Base-by-base conservation (phyloP, 92 coral and sea anemone species). In the Isaurus tuberculatus region DNA sequence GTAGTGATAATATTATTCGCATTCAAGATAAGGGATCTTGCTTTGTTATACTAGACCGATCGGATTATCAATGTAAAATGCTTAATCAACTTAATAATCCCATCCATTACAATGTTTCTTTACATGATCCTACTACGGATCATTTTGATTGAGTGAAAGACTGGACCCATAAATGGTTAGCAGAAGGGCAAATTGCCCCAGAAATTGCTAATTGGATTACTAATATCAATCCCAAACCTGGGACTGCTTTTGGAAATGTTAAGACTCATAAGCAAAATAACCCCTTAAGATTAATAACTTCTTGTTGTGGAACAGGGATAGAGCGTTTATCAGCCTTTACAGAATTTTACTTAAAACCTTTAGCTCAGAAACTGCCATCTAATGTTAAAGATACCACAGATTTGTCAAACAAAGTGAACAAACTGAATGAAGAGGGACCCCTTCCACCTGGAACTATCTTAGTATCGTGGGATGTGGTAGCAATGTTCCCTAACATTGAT, bases 231-330 rank as follows among this genome's bases (percentile, higher is more conserved):
- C 79, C 88, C 60, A 83, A 68, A 42, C 88, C 91, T 1, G 88
- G 88, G 20, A 43, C 72, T 1, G 88, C 91, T 3, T 84, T 88
- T 77, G 88, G 88, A 4, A 88, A 84, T 78, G 87, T 84, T 10
- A 84, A 88, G 11, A 40, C 46, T 13, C 46, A 40, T 40, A 40
- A 40, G 11, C 46, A 40, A 40, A 13, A 40, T 40, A 40, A 40
- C 46, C 11, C 46, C 11, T 1, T 40, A 40, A 40, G 46, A 40
- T 40, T 40, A 40, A 40, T 40, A 40, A 40, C 46, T 40, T 40
- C 46, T 40, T 40, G 46, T 40, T 40, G 46, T 2, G 46, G 46
- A 13, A 40, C 46, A 40, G 46, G 46, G 46, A 2, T 40, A 40
- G 46, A 40, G 11, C 11, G 46, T 40, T 40, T 40, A 40, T 40